Evolutionary conservation across 2,888 invertebrate species (phyloP), one percentile per base, ranked within the genome.

Genomic region (Minunthozetes semirufus): DNA sequence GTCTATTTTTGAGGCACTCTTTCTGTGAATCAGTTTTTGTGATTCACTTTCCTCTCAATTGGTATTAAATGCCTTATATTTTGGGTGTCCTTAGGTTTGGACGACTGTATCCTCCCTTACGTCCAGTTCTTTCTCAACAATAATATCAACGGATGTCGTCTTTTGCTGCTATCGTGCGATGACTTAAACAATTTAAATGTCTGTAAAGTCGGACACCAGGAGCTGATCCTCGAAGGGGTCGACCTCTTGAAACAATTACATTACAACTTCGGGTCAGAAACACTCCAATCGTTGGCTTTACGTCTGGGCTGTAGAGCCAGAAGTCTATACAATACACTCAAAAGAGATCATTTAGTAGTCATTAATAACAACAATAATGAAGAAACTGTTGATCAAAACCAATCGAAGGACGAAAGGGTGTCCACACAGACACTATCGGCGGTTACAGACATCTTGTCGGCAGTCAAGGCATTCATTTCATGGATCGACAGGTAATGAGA

Each of bases 221-320:
- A 95, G 83, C 88, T 94, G 73, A 88, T 97, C 78, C 86, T 97
- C 66, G 94, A 95, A 83, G 94, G 94, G 72, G 91, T 96, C 17
- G 93, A 94, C 80, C 90, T 93, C 80, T 86, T 97, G 68, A 86
- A 91, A 80, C 91, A 93, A 84, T 91, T 95, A 93, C 93, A 95
- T 82, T 94, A 92, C 85, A 93, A 93, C 82, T 84, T 93, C 81
- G 91, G 93, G 78, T 88, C 91, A 79, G 96, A 97, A 85, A 96
- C 94, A 83, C 85, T 96, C 77, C 95, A 96, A 85, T 88, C 91
- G 79, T 85, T 95, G 81, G 93, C 95, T 0, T 84, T 94, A 80
- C 89, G 90, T 79, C 86, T 95, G 78, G 90, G 92, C 0, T 92
- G 91, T 80, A 89, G 89, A 76, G 90, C 93, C n/a, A 87, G 90